phyloP scores from a whole-genome alignment of 2,888 invertebrate species.

The Meiosimyza decipiens region DNA sequence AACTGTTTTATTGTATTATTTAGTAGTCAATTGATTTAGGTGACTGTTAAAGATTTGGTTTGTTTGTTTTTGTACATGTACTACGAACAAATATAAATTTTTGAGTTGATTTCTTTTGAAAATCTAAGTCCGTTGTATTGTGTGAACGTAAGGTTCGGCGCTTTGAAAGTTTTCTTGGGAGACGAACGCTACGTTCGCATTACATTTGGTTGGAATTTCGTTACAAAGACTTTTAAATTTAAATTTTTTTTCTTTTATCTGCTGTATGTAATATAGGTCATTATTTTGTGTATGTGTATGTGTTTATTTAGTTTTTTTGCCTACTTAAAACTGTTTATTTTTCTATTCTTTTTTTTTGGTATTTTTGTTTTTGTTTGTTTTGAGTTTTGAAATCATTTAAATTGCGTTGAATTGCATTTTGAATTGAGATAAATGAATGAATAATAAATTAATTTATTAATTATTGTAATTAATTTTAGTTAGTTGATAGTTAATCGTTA shows the following conservation, averaged over 20 bases:
- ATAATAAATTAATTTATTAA: slow-evolving; percentile 21
- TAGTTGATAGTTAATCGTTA: slow-evolving; percentile 26
- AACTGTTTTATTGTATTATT: slow-evolving; percentile 12
- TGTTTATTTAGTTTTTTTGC: not conserved
- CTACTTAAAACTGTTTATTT: slow-evolving; percentile 53
- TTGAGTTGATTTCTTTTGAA: no score
- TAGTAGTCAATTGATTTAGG: not conserved
- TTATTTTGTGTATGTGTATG: not conserved
- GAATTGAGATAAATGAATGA: slow-evolving; percentile 22
- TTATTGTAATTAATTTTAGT: slow-evolving; percentile 25
- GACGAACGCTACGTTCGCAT: no score
- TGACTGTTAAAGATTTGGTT: not conserved
- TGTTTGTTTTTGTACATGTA: slow-evolving; percentile 6
- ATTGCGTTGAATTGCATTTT: slow-evolving; percentile 12
- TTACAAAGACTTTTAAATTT: no score
- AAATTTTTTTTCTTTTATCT: not conserved
- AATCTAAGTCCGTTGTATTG: no score
- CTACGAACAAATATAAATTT: no score
- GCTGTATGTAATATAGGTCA: not conserved
- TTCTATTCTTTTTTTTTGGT: slow-evolving; percentile 42
- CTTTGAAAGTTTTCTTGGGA: no score
- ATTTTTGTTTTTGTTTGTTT: slow-evolving; percentile 25
- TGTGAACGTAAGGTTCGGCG: no score
- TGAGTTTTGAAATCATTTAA: slow-evolving; percentile 19
- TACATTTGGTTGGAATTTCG: no score